These are phyloP conservation scores for Cyrtodaria siliqua DNA, from an alignment of 2,888 invertebrate genomes.

Conservation along the genomic window DNA sequence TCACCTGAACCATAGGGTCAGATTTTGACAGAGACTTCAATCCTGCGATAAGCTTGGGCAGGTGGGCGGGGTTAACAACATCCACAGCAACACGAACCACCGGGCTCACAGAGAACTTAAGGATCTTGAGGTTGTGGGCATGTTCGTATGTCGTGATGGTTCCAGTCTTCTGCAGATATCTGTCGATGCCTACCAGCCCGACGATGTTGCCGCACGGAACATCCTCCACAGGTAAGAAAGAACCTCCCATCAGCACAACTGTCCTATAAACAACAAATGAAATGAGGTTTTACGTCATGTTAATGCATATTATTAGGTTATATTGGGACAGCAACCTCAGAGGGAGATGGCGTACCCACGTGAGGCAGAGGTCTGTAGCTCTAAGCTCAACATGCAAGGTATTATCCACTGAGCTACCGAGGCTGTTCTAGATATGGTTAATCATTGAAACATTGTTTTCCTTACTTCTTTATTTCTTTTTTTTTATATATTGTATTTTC, in stretches of 20 bases:
- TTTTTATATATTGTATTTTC: too few species aligned
- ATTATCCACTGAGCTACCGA: too few species aligned
- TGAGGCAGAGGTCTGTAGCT: too few species aligned
- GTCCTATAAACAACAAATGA: slow-evolving; percentile 88
- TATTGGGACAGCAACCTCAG: too few species aligned
- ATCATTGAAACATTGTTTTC: too few species aligned
- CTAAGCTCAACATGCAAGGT: too few species aligned
- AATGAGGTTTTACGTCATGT: too few species aligned
- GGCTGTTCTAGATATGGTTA: too few species aligned
- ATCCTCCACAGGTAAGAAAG: slow-evolving; percentile 99
- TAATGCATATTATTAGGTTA: too few species aligned
- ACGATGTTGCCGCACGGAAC: slow-evolving; percentile 99
- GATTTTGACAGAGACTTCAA: slow-evolving; percentile 99
- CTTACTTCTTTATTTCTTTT: too few species aligned
- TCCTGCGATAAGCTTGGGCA: slow-evolving; percentile 99
- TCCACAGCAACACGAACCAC: slow-evolving; percentile 99
- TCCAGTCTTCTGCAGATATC: slow-evolving; percentile 99
- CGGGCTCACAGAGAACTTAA: slow-evolving; percentile 99
- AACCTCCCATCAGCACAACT: slow-evolving; percentile 99
- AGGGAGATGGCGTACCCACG: too few species aligned
- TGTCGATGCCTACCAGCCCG: slow-evolving; percentile 99
- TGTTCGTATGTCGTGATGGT: slow-evolving; percentile 99
- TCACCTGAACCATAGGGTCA: slow-evolving; percentile 97
- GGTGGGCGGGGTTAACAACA: slow-evolving; percentile 99
- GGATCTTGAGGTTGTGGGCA: slow-evolving; percentile 97